Evolutionary conservation across 2,797 vertebrate genomes (phyloP).

Genomic region (Moxostoma hubbsi): DNA sequence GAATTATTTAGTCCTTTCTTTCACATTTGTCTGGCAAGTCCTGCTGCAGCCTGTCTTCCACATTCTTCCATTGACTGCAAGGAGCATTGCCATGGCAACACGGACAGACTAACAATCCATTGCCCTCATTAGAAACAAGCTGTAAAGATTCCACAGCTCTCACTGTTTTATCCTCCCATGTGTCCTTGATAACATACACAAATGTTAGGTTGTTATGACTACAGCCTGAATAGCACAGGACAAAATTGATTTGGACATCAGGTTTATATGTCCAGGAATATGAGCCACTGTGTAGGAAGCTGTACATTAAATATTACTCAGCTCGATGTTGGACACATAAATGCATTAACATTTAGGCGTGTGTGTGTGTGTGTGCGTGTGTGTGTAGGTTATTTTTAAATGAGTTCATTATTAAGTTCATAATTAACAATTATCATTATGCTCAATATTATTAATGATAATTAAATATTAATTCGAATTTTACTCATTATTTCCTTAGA

Average conservation of each 20-base stretch:
- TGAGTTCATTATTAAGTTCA: constrained; percentile 13
- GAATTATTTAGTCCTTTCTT: neutral
- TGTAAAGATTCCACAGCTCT: constrained; percentile 23
- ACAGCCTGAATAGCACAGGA: neutral
- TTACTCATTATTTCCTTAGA: neutral
- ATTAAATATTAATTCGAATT: constrained; percentile 18
- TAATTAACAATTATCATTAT: neutral
- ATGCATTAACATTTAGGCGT: neutral
- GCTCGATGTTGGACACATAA: constrained; percentile 6
- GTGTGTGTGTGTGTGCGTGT: neutral
- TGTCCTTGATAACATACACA: constrained; percentile 15
- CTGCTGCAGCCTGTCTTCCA: constrained; percentile 25
- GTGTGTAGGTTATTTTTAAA: constrained; percentile 6
- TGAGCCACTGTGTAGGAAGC: neutral
- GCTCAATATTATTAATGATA: no score
- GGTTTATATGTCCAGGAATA: neutral
- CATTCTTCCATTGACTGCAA: constrained; percentile 20
- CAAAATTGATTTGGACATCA: neutral
- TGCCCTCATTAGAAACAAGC: constrained; percentile 28
- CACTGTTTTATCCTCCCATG: neutral
- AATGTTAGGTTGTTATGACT: constrained; percentile 1
- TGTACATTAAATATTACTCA: neutral
- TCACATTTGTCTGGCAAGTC: constrained; percentile 2
- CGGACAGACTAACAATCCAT: constrained; percentile 17
- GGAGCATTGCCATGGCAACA: constrained; percentile 72